Evolutionary conservation across 2,888 invertebrate species (phyloP).

Genomic region (Gymnocheta viridis): DNA sequence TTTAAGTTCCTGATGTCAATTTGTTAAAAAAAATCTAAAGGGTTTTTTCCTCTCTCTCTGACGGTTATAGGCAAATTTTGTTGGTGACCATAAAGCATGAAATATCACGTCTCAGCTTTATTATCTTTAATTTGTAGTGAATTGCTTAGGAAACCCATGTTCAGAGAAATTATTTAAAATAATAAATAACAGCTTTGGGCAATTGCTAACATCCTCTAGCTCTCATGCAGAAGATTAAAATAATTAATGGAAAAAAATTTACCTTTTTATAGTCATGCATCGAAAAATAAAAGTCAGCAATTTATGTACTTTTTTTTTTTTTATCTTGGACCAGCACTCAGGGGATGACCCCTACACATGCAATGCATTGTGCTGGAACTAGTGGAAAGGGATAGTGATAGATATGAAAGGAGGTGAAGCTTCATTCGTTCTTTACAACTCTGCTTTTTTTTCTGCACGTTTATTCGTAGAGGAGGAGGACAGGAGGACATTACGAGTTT

Average conservation of each 20-base stretch:
- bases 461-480: no score
- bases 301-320: no score
- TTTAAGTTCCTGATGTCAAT: slow-evolving; percentile 45
- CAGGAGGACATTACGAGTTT: no score
- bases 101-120: slow-evolving; percentile 80
- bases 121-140: slow-evolving; percentile 77
- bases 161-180: slow-evolving; percentile 46
- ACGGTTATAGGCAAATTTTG: slow-evolving; percentile 76
- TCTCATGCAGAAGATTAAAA: not conserved
- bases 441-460: no score
- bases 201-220: slow-evolving; percentile 37
- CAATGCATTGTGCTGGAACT: no score
- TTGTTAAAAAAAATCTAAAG: slow-evolving; percentile 23
- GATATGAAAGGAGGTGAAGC: no score
- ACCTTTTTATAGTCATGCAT: no score
- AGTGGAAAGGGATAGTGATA: no score
- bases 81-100: slow-evolving; percentile 71
- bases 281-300: no score
- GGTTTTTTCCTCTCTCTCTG: not conserved
- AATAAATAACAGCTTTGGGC: slow-evolving; percentile 29
- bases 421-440: no score
- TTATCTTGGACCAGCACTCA: no score
- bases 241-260: not conserved
- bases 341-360: no score
- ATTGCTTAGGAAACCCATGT: not conserved